Percentiles rank a stretch among this genome's conserved stretches.
These are phyloP conservation scores for Meriones psammophilus DNA, from an alignment of 2,797 vertebrate species.

Conservation along the genomic window DNA sequence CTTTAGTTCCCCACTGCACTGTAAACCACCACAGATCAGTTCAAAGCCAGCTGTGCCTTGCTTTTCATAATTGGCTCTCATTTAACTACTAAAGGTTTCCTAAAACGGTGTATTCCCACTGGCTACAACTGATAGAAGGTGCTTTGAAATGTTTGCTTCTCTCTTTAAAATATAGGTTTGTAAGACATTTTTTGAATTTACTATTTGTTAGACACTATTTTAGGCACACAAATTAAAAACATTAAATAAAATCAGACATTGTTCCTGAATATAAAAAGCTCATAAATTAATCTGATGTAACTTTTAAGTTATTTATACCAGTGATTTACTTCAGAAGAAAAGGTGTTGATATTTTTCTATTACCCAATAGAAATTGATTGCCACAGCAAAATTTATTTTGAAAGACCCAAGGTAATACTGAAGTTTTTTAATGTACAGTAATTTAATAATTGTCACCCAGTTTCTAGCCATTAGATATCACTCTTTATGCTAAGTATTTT, in stretches of 20 bases:
- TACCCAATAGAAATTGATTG: neutral
- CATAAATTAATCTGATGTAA: slow-evolving; percentile 55
- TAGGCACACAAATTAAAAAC: slow-evolving; percentile 66
- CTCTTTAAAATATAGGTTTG: slow-evolving; percentile 67
- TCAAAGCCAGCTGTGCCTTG: slow-evolving; percentile 50
- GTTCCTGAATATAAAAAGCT: slow-evolving; percentile 25
- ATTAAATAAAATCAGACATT: slow-evolving; percentile 50
- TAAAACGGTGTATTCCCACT: slow-evolving; percentile 74
- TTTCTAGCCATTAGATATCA: neutral
- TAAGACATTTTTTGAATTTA: slow-evolving; percentile 69
- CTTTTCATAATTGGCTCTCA: slow-evolving; percentile 69
- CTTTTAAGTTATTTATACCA: neutral
- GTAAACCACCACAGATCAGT: slow-evolving; percentile 28
- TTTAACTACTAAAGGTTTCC: slow-evolving; percentile 60
- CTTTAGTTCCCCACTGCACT: slow-evolving; percentile 33
- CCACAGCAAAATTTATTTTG: neutral
- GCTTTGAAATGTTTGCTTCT: slow-evolving; percentile 31
- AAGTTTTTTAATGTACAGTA: neutral
- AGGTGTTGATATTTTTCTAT: neutral
- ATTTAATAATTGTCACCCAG: neutral
- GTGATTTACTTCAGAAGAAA: neutral
- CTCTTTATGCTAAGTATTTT: neutral
- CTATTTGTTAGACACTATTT: slow-evolving; percentile 66
- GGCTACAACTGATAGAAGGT: slow-evolving; percentile 43
- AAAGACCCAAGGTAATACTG: neutral